Evolutionary conservation across 2,113 vertebrate species (phyloP).

Genomic region (Catagonus wagneri): DNA sequence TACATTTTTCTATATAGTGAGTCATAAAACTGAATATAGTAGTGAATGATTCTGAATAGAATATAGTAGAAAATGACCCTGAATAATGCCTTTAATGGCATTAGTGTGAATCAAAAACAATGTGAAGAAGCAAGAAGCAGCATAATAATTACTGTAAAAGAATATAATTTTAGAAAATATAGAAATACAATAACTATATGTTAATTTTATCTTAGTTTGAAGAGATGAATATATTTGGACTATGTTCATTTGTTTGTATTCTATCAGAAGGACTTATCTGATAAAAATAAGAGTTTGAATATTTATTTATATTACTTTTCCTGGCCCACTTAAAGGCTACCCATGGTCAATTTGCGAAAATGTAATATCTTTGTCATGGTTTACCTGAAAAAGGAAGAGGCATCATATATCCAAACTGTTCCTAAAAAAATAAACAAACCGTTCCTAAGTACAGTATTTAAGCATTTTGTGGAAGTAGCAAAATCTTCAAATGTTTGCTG

Average conservation of each 20-base stretch:
- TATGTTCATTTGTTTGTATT: neutral
- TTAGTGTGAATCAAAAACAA: conserved; percentile 75
- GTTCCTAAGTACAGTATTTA: neutral
- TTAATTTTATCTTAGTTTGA: conserved; percentile 44
- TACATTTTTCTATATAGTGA: conserved; percentile 74
- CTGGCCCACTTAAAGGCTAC: neutral
- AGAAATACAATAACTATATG: neutral
- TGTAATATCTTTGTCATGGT: neutral
- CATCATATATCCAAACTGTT: neutral
- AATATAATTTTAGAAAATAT: neutral
- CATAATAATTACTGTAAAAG: conserved; percentile 72
- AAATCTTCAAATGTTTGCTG: neutral
- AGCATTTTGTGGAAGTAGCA: neutral
- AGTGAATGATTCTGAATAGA: neutral
- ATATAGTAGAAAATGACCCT: conserved; percentile 64
- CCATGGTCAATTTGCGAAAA: neutral
- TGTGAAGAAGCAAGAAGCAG: conserved; percentile 70
- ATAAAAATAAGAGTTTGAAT: neutral
- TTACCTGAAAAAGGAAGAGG: neutral
- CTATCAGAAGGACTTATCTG: neutral
- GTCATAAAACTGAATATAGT: conserved; percentile 68
- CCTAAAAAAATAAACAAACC: neutral
- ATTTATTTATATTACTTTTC: neutral
- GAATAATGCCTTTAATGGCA: conserved; percentile 69
- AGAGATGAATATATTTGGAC: neutral